Evolutionary conservation across 2,797 vertebrate genomes (phyloP), one percentile per base, ranked within the genome.

Genomic region (Telmatherina bonti): DNA sequence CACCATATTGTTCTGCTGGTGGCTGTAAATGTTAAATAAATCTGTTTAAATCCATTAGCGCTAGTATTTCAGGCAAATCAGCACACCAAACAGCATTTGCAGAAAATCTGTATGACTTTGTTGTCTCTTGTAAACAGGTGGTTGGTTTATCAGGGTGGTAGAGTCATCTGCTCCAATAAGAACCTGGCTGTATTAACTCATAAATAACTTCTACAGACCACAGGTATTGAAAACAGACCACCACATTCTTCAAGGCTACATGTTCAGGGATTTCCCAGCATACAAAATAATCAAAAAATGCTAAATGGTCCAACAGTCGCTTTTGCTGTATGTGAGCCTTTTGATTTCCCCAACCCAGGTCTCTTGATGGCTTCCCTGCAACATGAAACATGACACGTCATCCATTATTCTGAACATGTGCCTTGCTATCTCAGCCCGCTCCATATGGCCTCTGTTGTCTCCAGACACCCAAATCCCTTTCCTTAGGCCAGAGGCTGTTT

Each of bases 351-450:
- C 87, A 90, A 93, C 91, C 93, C 78, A 61, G 87, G 91, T 93
- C 93, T 94, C 93, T 93, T 94, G 94, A 95, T 85, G 93, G 92
- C 92, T 90, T 86, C 92, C 88, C 89, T 60, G 93, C 94, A 93
- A 93, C 94, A 95, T 93, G 93, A 94, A 95, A 95, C 94, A 95
- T 94, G 94, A 95, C 94, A 95, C 92, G 78, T 94, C 94, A 95
- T 95, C 93, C 91, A 95, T 95, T 95, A 95, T 95, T 95, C 93
- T 93, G 92, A 92, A 93, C 88, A 89, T 93, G 90, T 90, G 93
- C 88, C 91, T 85, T 88, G 91, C 93, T 91, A 91, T 93, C 92
- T 91, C 89, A 87, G 92, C 93, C 89, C 41, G 79, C 91, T 95
- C 94, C 94, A 95, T 95, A 95, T 95, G 94, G 93, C 92, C 94